Base-by-base conservation (phyloP, 2,113 vertebrate species). In the Brachyhypopomus gauderio region DNA sequence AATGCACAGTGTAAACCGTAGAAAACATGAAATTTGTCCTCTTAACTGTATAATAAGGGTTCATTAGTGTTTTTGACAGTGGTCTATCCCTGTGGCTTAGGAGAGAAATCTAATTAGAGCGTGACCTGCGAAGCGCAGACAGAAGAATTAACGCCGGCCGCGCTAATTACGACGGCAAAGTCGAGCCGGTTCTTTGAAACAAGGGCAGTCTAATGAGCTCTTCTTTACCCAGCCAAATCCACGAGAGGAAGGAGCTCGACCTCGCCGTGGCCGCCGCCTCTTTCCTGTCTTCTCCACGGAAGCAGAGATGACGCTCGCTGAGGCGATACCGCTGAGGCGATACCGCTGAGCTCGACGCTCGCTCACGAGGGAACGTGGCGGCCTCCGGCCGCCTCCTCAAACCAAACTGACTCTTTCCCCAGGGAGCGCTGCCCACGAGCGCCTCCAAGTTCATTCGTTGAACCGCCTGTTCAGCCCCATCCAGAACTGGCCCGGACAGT, bases 201-300 rank as follows among this genome's bases (percentile, higher is more conserved):
- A 95, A 95, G 95, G 94, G 96, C 94, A 93, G 92, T 93, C 94
- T 98, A 98, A 97, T 96, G 94, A 98, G 96, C 94, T 96, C 96
- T 97, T 98, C 96, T 97, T 98, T 97, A 96, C 97, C 96, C 93
- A 97, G 96, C 96, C 95, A 96, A 96, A 95, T 95, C 96, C 97
- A 95, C 94, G 95, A 92, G 95, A 94, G 94, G 93, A 93, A 93
- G 90, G 95, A 95, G 95, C 95, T 60, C 92, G 92, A 77, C 77
- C 73, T 75, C 23, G 8, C 52, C 48, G 64, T 58, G 74, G 41
- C 79, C 0, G 12, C 38, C 20, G 66, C 71, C 78, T 55, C 85
- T 71, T 78, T 60, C 73, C 34, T 70, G 67, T 87, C 74, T 72
- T 67, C 77, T 52, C 69, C 67, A 41, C 62, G 20, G 30, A 27